Evolutionary conservation across 2,113 vertebrate species (phyloP), one percentile per base, ranked within the genome.

Genomic region (Vireo altiloquus): DNA sequence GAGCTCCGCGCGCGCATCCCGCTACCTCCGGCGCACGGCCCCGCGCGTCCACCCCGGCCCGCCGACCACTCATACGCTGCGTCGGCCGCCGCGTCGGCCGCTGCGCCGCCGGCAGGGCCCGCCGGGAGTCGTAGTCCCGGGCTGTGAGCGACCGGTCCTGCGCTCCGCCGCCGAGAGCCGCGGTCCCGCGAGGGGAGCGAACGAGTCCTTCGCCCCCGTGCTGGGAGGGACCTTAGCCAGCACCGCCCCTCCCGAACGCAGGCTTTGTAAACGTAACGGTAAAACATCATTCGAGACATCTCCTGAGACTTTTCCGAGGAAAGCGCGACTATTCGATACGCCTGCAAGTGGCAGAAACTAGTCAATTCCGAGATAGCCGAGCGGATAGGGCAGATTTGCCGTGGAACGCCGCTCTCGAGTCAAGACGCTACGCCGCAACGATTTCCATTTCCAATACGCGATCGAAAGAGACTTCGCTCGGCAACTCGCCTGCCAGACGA

Each of bases 51-150:
- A 30, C 61, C 52, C 56, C 44, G 21, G 22, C 69, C n/a, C 61
- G 17, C 37, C 35, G 49, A 22, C 82, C 87, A 60, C 64, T 77
- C 49, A 33, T 25, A 4, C 18, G 47, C n/a, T 46, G 60, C 81
- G 53, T 8, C 47, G 3, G 30, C 25, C 14, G 13, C 10, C 3
- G 68, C 78, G 78, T 12, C 47, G 1, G 20, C 24, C 24, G 40
- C 68, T 13, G 61, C 76, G 63, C n/a, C 40, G 25, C 22, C 27
- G 3, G 47, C 66, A 23, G 1, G 6, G 89, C 74, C 64, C 61
- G 89, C 82, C 74, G 95, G 95, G 86, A 92, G 60, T 69, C 82
- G 95, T 92, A 96, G 94, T 92, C 65, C 31, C 35, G 20, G 9
- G 14, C 63, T 22, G 61, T 5, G 2, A 54, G 39, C 2, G 22